Evolutionary conservation across 1,140 invertebrate species (phyloP), one percentile per base, ranked within the genome.

Genomic region (Brachionus asplanchnoidis): DNA sequence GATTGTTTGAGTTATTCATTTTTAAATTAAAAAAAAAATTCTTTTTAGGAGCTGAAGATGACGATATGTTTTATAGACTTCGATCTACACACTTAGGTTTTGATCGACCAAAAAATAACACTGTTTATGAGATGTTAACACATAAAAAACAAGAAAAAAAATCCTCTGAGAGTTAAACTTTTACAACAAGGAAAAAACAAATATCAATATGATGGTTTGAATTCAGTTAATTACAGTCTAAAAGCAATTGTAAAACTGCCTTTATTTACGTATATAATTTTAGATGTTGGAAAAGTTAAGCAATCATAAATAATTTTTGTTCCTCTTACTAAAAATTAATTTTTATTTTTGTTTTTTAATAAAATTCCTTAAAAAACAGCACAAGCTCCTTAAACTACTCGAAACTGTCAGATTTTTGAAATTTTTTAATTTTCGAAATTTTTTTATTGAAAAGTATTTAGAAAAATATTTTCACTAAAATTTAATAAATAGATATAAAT

Each of bases 121-220:
- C 53, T 17, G 3, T 60, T 3, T 80, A 80, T 42, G 3, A 23
- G 1, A 66, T 42, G 78, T 40, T 66, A 23, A 2, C 9, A 9
- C 78, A 80, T 56, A 11, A 28, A 23, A 50, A 20, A 28, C 17
- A 23, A 23, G 3, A 56, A 32, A 80, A 66, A 68, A 42, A 80
- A 80, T 66, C 1, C 1, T 6, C 12, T 23, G 3, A n/a, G 88
- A 85, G 75, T 85, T 75, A 86, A 90, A 85, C 86, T 92, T 23
- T 86, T 92, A 68, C 86, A 89, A 65, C 90, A 91, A 11, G 90
- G 89, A 3, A 87, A 88, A 50, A 87, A 88, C 36, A 86, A 91
- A 3, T 91, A 89, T 85, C 87, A 88, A 44, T 86, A 89, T 65
- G 91, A 92, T 86, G 91, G 91, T 0, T 88, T 92, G 26, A 92